phyloP scores from a whole-genome alignment of 2,797 vertebrate species.

The Brachyalestes nurse region DNA sequence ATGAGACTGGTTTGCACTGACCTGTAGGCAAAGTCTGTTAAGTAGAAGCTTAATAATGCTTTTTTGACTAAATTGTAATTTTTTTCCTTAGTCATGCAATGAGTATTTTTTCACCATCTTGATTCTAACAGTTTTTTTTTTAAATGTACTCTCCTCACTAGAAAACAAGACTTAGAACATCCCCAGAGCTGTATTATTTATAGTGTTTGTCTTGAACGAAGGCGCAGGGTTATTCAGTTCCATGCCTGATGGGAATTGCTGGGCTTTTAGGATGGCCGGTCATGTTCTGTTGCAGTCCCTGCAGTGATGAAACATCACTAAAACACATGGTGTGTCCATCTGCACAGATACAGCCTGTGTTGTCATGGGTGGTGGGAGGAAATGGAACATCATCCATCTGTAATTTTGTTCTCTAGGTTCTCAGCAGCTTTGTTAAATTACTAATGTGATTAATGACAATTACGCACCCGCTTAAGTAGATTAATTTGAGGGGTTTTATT shows the following conservation, averaged over 20 bases:
- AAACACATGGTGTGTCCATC: slow-evolving; percentile 27
- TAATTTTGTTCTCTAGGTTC: background rate
- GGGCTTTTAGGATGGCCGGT: slow-evolving; percentile 37
- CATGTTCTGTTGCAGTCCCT: slow-evolving; percentile 35
- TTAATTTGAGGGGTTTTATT: no score
- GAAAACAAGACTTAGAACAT: slow-evolving; percentile 30
- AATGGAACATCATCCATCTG: background rate
- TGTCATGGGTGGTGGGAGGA: slow-evolving; percentile 7
- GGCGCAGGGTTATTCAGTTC: slow-evolving; percentile 46
- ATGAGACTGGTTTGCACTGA: background rate
- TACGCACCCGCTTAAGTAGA: background rate
- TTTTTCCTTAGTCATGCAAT: background rate
- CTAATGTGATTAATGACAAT: background rate
- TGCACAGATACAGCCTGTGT: slow-evolving; percentile 14
- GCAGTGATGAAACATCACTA: slow-evolving; percentile 23
- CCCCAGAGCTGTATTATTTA: slow-evolving; percentile 71
- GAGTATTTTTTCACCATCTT: background rate
- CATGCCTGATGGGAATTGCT: slow-evolving; percentile 31
- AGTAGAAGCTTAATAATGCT: background rate
- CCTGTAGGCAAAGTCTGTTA: no score
- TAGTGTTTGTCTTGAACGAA: slow-evolving; percentile 49
- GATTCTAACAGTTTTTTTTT: background rate
- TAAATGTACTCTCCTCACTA: background rate
- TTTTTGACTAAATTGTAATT: background rate
- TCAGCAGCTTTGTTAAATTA: background rate